Evolutionary conservation across 2,113 vertebrate genomes (phyloP).

Genomic region (Phalacrocorax pelagicus): DNA sequence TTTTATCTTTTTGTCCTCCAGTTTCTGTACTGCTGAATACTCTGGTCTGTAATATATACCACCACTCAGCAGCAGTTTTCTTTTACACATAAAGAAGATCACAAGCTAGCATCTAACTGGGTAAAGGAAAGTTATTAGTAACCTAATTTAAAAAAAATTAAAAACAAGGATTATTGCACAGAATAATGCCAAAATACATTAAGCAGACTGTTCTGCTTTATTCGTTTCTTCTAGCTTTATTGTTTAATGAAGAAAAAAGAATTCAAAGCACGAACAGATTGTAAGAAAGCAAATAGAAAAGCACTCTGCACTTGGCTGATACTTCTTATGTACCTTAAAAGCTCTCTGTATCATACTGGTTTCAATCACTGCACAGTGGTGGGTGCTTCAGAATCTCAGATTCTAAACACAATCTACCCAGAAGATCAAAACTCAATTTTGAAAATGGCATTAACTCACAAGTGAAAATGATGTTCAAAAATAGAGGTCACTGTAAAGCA

Average conservation of each 20-base stretch:
- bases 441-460: constrained; percentile 67
- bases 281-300: constrained; percentile 64
- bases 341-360: constrained; percentile 59
- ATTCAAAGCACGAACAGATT: constrained; percentile 62
- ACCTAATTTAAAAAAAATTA: background rate
- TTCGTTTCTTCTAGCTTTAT: constrained; percentile 8
- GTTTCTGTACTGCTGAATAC: background rate
- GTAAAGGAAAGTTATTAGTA: background rate
- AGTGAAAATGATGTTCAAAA: constrained; percentile 68
- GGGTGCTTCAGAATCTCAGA: constrained; percentile 57
- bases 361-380: constrained; percentile 63
- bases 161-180: background rate
- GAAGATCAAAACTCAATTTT: constrained; percentile 70
- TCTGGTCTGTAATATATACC: background rate
- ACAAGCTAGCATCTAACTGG: background rate
- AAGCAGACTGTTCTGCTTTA: background rate
- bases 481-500: constrained; percentile 45
- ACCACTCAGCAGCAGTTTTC: background rate
- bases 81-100: background rate
- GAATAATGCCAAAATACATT: constrained; percentile 19
- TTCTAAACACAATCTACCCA: constrained; percentile 65
- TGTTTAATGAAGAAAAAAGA: constrained; percentile 67
- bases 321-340: constrained; percentile 62
- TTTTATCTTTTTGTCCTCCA: background rate
- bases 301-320: constrained; percentile 51